Base-by-base conservation (phyloP, 2,113 vertebrate species). In the Oxyruncus cristatus region DNA sequence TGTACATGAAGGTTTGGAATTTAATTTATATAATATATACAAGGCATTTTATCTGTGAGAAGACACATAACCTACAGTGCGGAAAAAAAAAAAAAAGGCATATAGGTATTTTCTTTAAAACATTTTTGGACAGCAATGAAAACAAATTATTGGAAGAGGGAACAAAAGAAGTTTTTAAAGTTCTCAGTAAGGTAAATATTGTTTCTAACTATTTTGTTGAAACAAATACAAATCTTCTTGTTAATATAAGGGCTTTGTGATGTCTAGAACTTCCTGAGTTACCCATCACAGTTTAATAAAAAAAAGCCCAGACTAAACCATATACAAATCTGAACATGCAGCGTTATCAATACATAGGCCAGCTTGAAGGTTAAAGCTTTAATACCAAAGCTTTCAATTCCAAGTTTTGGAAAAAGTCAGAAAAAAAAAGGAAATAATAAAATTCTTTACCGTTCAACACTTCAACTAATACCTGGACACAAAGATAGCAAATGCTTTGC, bases 61-160 rank as follows among this genome's bases (percentile, higher is more conserved):
- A 58, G 33, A 56, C 49, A 30, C 11, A 55, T 14, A 96, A 67
- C 18, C 33, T 84, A 68, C 27, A 76, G 6, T 27, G 32, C 14
- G 39, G 39, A 42, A 42, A 71, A 74, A 90, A 88, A 88, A 88
- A 66, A 78, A 84, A 84, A 91, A 68, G 17, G 41, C 22, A 52
- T 24, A 15, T 63, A 76, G 15, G 14, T 89, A 85, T 81, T 96
- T 68, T n/a, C 70, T 93, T 87, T 79, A 86, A 96, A 92, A 65
- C 37, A 32, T 55, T 90, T 80, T 50, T 37, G 35, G 56, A 47
- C 41, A 95, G 70, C 37, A 56, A 78, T 37, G 35, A 75, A 92
- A 89, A 49, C 28, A 71, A 79, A 87, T 55, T 86, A 63, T 58
- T 63, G 53, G 28, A 50, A 88, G 15, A 50, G 7, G 7, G 37